Evolutionary conservation across 2,797 vertebrate genomes (phyloP).

Genomic region (Pyrrhura leucotis): DNA sequence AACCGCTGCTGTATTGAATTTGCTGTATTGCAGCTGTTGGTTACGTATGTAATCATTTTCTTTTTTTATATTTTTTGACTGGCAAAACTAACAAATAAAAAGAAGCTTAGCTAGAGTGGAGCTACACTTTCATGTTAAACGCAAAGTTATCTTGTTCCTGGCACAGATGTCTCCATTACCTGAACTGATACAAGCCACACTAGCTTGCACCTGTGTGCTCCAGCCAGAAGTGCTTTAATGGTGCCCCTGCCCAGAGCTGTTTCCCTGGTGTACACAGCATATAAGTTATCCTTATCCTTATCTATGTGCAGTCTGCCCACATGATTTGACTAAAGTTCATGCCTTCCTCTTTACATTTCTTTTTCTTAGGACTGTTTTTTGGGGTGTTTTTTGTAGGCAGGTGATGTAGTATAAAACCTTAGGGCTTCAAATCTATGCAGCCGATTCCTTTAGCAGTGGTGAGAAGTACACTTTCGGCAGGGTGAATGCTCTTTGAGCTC

Average conservation of each 20-base stretch:
- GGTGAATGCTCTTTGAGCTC: not conserved
- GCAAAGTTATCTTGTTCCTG: not conserved
- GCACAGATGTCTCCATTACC: not conserved
- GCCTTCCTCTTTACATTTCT: not conserved
- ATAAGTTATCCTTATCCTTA: not conserved
- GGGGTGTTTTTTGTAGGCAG: too few species aligned
- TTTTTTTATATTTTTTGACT: not conserved
- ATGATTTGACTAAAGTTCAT: not conserved
- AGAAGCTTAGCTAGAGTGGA: not conserved
- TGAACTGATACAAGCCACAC: not conserved
- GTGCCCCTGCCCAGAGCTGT: not conserved
- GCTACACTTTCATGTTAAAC: not conserved
- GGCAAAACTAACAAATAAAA: not conserved
- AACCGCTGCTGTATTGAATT: not conserved
- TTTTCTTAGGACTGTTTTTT: not conserved
- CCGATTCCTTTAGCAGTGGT: not conserved
- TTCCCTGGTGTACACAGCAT: not conserved
- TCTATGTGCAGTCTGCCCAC: not conserved
- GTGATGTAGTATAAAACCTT: not conserved
- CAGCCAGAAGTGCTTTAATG: not conserved
- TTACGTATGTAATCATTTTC: not conserved
- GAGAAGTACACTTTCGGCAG: not conserved
- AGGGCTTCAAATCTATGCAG: not conserved
- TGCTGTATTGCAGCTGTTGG: not conserved
- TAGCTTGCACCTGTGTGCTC: not conserved